Percentiles rank a stretch among this genome's conserved stretches.
phyloP scores from a whole-genome alignment of 2,113 vertebrate species.

The Alosa alosa region DNA sequence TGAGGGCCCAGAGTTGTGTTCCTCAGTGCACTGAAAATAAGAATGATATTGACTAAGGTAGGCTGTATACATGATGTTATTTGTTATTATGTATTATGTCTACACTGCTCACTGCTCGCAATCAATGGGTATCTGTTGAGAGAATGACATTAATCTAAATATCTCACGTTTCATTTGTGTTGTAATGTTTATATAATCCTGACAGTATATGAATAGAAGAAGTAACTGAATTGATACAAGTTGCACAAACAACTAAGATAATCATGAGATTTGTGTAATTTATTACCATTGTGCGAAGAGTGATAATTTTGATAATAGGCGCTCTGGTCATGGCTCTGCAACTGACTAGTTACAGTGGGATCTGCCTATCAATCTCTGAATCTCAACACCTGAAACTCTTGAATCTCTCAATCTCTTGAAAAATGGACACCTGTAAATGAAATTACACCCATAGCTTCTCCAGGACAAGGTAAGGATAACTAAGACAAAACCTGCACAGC shows the following conservation, averaged over 20 bases:
- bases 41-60: background rate
- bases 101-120: background rate
- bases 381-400: too few species aligned
- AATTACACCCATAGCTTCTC: background rate
- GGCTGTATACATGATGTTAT: background rate
- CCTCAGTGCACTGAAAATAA: background rate
- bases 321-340: conserved; percentile 33
- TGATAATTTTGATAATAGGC: background rate
- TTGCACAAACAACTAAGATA: background rate
- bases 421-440: background rate
- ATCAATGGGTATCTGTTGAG: background rate
- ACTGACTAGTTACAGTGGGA: background rate
- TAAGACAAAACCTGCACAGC: background rate
- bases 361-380: background rate
- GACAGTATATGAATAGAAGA: background rate
- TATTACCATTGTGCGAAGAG: background rate
- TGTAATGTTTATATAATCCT: background rate
- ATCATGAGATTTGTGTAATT: background rate
- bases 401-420: background rate
- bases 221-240: background rate
- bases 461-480: background rate
- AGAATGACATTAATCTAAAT: background rate
- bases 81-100: background rate
- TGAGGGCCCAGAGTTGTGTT: background rate
- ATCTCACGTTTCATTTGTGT: background rate